phyloP scores from a whole-genome alignment of 2,888 invertebrate species.

The Cephus spinipes region DNA sequence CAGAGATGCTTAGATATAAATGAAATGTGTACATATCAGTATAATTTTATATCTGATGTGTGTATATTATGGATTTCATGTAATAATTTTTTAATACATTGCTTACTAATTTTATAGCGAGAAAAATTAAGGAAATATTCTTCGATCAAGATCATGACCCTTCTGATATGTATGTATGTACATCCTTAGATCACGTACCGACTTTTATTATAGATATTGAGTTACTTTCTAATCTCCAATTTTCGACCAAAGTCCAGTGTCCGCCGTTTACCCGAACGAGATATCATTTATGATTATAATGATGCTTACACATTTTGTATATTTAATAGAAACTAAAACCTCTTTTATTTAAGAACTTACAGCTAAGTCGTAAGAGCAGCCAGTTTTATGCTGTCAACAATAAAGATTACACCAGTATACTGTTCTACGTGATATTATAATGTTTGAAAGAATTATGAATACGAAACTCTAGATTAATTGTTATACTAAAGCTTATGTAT shows the following conservation, averaged over 20 bases:
- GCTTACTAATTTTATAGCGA: not conserved
- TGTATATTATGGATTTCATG: not conserved
- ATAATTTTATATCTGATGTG: not conserved
- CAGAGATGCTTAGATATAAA: too few relatives aligned
- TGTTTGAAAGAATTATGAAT: not conserved
- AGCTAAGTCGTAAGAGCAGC: not conserved
- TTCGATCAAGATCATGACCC: not conserved
- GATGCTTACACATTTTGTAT: too few relatives aligned
- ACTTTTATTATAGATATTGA: not conserved
- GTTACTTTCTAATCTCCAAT: not conserved
- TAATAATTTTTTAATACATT: not conserved
- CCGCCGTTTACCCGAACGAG: not conserved
- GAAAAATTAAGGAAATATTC: not conserved
- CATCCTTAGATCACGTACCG: not conserved
- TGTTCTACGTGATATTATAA: not conserved
- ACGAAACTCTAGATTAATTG: not conserved
- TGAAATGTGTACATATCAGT: too few relatives aligned
- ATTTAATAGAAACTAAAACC: not conserved
- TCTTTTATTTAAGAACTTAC: not conserved
- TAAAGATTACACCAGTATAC: not conserved
- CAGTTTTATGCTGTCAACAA: not conserved
- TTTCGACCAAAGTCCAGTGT: conserved; percentile 1
- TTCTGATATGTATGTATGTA: not conserved
- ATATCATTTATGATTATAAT: not conserved
- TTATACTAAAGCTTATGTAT: not conserved